Conservation (phyloP, 2,797 vertebrate genomes). For the Intellagama lesueurii region DNA sequence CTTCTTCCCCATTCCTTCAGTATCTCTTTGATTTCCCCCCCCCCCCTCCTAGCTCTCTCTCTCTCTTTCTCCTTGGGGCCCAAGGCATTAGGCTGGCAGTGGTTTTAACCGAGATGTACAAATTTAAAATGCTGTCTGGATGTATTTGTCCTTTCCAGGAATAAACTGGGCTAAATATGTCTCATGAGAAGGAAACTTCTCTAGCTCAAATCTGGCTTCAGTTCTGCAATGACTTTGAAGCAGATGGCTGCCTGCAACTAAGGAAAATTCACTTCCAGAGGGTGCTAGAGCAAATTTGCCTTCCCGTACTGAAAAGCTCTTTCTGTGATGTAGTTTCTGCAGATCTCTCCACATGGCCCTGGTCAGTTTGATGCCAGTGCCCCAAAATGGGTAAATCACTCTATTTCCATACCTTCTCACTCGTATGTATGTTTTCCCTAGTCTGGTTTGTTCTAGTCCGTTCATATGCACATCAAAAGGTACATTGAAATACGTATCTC, state of each 20-base stretch:
- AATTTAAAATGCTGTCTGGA: slow-evolving; percentile 25
- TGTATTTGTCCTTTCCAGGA: slow-evolving; percentile 20
- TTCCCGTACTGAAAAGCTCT: background rate
- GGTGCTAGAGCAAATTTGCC: background rate
- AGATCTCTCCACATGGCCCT: background rate
- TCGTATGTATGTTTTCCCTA: too few species aligned
- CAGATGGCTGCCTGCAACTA: background rate
- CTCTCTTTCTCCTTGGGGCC: background rate
- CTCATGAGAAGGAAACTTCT: background rate
- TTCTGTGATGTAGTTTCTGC: background rate
- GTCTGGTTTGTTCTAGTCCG: too few species aligned
- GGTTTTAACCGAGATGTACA: background rate
- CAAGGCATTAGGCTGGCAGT: rapidly evolving
- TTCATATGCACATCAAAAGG: too few species aligned
- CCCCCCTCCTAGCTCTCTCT: background rate
- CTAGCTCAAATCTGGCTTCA: slow-evolving; percentile 26
- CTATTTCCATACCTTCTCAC: too few species aligned
- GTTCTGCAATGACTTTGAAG: background rate
- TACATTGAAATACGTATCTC: too few species aligned
- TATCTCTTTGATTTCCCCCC: too few species aligned
- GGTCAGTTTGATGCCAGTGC: background rate
- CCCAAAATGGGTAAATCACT: too few species aligned
- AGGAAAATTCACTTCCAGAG: slow-evolving; percentile 35
- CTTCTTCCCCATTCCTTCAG: background rate
- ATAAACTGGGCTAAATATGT: background rate